Base-by-base conservation (phyloP, 2,113 vertebrate genomes). In the Alethe castanea region DNA sequence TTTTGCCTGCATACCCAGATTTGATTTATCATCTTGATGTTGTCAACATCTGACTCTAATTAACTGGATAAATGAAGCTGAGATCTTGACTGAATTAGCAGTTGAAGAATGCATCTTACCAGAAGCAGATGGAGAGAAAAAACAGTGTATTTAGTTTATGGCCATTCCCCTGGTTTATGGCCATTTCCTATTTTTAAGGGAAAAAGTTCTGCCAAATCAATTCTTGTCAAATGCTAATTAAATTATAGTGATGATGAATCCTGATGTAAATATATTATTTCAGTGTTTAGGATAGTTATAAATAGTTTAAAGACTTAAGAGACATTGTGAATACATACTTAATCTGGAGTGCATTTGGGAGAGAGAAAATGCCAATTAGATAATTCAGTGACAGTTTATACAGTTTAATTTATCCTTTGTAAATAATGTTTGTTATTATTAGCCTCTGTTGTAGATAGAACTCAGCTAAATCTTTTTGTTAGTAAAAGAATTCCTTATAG, bases 221-320 rank as follows among this genome's bases (percentile, higher is more conserved):
- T 98, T 97, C 96, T 97, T 98, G 97, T 98, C 98, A 98, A 97
- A 97, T 67, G 33, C 91, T 98, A 98, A 98, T 98, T 98, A 98
- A 98, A 98, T 98, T 97, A 98, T 97, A 97, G 97, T 95, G 97
- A 97, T 97, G 98, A 98, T 98, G 97, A 98, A 98, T 98, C 97
- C 95, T 96, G 96, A 97, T 97, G 94, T 97, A 97, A 98, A 94
- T 94, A 94, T 57, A 90, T 95, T 98, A 95, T 97, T 97, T 96
- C 92, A 81, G 35, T 94, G 83, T 97, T 97, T 97, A 96, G 76
- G 89, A 67, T 61, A 72, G 70, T 95, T 97, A 97, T 94, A 97
- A 98, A 97, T 97, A 98, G 95, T 96, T 96, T 92, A 83, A 96
- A 95, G 96, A 90, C 95, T 94, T 95, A 95, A 94, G 95, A 97